Evolutionary conservation across 2,888 invertebrate species (phyloP).

Genomic region (Leptinotarsa juncta): DNA sequence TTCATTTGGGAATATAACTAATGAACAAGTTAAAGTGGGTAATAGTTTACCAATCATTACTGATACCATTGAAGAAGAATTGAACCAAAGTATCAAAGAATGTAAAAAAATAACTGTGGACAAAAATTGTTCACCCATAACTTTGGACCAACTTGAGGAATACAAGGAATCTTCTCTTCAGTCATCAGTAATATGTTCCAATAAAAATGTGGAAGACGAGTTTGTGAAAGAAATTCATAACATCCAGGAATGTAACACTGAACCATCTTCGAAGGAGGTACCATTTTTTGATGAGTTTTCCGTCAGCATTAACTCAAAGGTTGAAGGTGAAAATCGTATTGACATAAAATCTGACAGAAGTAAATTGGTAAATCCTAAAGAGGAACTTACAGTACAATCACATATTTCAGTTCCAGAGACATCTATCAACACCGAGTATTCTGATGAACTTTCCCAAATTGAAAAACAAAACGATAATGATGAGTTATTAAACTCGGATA

Average conservation of each 20-base stretch:
- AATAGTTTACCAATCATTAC: conserved; percentile 38
- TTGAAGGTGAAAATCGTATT: neutral
- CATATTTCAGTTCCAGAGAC: conserved; percentile 20
- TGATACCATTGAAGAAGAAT: conserved; percentile 40
- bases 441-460: neutral
- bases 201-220: conserved; percentile 30
- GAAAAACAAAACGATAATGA: neutral
- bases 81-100: conserved; percentile 42
- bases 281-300: conserved; percentile 46
- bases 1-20: neutral
- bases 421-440: conserved; percentile 19
- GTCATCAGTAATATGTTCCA: conserved; percentile 29
- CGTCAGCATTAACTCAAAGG: conserved; percentile 12
- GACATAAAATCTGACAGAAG: neutral
- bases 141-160: conserved; percentile 48
- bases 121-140: conserved; percentile 56
- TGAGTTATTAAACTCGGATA: neutral
- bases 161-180: conserved; percentile 40
- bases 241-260: conserved; percentile 34
- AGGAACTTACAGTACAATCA: conserved; percentile 3
- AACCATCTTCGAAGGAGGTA: conserved; percentile 43
- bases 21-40: conserved; percentile 33
- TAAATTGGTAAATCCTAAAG: neutral
- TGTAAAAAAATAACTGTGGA: conserved; percentile 50
- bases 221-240: conserved; percentile 30